phyloP scores from a whole-genome alignment of 2,113 vertebrate species.

The Willisornis vidua region DNA sequence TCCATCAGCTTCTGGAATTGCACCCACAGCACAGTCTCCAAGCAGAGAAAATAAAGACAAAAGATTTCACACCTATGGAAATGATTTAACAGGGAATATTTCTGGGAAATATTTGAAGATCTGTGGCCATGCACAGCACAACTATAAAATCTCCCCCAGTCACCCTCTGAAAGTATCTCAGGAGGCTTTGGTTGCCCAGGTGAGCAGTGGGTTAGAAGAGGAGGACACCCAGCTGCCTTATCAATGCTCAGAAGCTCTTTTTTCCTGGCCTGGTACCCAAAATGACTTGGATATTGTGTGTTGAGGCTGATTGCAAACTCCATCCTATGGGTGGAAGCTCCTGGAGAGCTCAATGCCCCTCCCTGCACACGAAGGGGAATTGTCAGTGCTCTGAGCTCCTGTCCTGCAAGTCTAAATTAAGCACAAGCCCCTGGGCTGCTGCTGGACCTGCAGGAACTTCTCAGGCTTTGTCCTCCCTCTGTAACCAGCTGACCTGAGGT shows the following conservation, averaged over 20 bases:
- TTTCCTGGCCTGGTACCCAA: background rate
- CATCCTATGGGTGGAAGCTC: background rate
- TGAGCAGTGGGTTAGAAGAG: background rate
- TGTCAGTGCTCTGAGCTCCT: background rate
- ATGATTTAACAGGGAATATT: background rate
- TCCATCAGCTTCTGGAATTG: background rate
- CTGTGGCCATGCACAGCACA: background rate
- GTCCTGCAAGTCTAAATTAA: conserved; percentile 54
- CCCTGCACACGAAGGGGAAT: fast-evolving
- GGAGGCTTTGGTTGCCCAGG: background rate
- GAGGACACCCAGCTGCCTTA: background rate
- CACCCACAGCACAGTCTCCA: background rate
- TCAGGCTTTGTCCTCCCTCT: conserved; percentile 14
- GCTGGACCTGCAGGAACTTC: conserved; percentile 24
- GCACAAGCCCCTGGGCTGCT: conserved; percentile 52
- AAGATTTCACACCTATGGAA: background rate
- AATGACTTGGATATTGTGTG: background rate
- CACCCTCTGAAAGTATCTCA: background rate
- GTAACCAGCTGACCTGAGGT: conserved; percentile 38
- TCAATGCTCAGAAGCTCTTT: background rate
- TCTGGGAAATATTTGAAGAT: background rate
- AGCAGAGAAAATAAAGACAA: background rate
- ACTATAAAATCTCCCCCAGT: background rate
- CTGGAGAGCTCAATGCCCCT: background rate
- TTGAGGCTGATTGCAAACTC: conserved; percentile 3